These are phyloP conservation scores for Euleptes europaea DNA, from an alignment of 2,113 vertebrate species.

Conservation along the genomic window DNA sequence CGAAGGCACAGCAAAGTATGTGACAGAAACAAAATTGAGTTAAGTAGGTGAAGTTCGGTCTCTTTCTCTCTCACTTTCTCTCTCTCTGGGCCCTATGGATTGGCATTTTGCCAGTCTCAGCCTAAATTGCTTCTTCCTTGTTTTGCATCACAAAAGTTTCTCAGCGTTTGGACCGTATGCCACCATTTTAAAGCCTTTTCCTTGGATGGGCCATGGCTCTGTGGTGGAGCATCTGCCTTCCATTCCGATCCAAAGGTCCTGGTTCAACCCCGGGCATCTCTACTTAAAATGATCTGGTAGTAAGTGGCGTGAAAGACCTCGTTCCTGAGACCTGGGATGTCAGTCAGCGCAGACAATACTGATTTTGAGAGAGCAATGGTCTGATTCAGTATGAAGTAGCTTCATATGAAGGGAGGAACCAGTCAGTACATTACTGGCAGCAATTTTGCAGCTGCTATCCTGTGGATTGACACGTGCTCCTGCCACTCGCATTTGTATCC, in stretches of 20 bases:
- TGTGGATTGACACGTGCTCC: neutral
- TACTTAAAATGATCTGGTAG: no score
- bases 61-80: neutral
- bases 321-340: no score
- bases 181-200: neutral
- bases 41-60: constrained; percentile 14
- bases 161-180: neutral
- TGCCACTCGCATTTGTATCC: neutral
- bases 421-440: neutral
- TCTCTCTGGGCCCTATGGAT: neutral
- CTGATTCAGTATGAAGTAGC: no score
- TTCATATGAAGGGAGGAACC: no score
- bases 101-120: neutral
- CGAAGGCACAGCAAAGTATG: constrained; percentile 18
- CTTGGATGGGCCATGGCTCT: neutral
- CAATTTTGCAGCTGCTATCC: no score
- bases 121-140: neutral
- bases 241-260: no score
- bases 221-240: no score
- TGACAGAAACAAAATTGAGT: constrained; percentile 27
- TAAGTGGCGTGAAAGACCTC: no score
- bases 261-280: no score
- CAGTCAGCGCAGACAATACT: no score
- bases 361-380: no score
- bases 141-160: neutral